Evolutionary conservation across 2,113 vertebrate species (phyloP), one percentile per base, ranked within the genome.

Genomic region (Marmota monax): DNA sequence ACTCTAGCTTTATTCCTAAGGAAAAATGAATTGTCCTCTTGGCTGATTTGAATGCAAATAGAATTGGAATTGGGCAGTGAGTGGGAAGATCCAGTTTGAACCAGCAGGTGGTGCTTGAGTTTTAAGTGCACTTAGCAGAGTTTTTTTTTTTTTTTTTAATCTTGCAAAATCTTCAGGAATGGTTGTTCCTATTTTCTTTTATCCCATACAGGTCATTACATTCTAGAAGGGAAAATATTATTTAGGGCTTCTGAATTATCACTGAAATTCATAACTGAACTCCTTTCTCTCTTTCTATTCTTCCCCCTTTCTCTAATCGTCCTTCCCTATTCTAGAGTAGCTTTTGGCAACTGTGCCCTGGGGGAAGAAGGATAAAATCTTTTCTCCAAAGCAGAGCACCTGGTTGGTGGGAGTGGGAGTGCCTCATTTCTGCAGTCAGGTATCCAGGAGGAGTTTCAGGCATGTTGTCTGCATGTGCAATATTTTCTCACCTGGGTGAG

Each of bases 111-210:
- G 97, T 89, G 73, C 83, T 96, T 97, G 88, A 96, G 93, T 95
- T 96, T 88, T 84, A 96, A 97, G 85, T 94, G 96, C 96, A 87
- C 77, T 95, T 84, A 92, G 39, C 93, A 77, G 17, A 95, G 29
- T 53, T 6, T 39, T n/a, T 82, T 4, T 80, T 25, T 69, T 20
- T 58, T 58, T 13, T 34, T 79, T 67, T 42, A 96, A 48, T 80
- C 48, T 56, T 76, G 61, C 22, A 84, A 78, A 77, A 83, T n/a
- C 82, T 95, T 92, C 37, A 92, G 25, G 22, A 92, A 76, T 53
- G 29, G 17, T 83, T 61, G 27, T 23, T 76, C 20, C 88, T 93
- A 18, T 20, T 70, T 94, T 39, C 34, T 42, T 95, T 86, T 61
- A 86, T 88, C 74, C 39, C 16, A 22, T 83, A 76, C n/a, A 8